Evolutionary conservation across 2,797 vertebrate species (phyloP).

Genomic region (Clarias fuscus): DNA sequence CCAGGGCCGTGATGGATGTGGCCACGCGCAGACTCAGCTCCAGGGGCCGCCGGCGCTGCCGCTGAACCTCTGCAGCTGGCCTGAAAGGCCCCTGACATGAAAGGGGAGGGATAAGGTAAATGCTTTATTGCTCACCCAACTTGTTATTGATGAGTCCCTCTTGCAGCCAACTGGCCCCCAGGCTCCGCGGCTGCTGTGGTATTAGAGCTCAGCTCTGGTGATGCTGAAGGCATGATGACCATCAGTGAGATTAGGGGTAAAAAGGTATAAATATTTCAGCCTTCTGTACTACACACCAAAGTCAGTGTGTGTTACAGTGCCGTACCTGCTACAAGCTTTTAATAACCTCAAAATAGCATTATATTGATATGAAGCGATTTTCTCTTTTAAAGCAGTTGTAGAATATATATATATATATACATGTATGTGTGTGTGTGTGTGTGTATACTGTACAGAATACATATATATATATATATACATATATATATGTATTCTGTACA

Average conservation of each 20-base stretch:
- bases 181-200: conserved; percentile 38
- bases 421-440: no score
- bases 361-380: background rate
- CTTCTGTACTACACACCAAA: background rate
- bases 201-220: conserved; percentile 37
- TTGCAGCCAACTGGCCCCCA: conserved; percentile 42
- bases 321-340: background rate
- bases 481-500: no score
- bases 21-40: conserved; percentile 78
- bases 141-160: conserved; percentile 52
- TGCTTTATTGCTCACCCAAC: conserved; percentile 53
- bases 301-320: background rate
- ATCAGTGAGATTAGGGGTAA: conserved; percentile 3
- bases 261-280: background rate
- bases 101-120: conserved; percentile 52
- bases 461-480: no score
- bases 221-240: conserved; percentile 19
- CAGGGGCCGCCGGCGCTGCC: conserved; percentile 79
- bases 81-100: conserved; percentile 81
- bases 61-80: conserved; percentile 72
- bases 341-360: background rate
- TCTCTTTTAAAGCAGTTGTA: background rate
- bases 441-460: no score
- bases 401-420: background rate
- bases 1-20: conserved; percentile 73